A percentile compares a stretch with the other conserved stretches of the same genome.
phyloP scores from a whole-genome alignment of 23 tunicate species.

The Corella eumyota region DNA sequence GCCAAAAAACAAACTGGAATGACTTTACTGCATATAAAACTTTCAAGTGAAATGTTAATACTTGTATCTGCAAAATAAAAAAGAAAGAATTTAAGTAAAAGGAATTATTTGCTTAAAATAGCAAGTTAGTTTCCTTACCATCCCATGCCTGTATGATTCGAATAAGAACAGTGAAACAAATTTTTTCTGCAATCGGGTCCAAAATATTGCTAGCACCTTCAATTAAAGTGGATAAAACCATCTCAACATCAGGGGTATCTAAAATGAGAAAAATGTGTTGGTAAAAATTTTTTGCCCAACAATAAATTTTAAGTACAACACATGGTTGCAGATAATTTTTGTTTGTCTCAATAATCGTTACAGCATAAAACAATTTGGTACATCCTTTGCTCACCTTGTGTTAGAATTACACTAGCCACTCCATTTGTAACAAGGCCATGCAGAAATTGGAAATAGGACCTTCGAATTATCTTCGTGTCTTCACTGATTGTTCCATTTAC shows the following conservation, averaged over 20 bases:
- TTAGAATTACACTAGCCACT: conserved; percentile 53
- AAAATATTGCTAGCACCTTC: conserved; percentile 73
- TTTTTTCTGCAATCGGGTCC: conserved; percentile 60
- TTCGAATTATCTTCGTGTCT: conserved; percentile 41
- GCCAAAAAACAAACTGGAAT: conserved; percentile 87
- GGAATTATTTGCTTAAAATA: too few species aligned
- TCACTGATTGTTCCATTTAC: conserved; percentile 2
- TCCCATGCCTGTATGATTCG: conserved; percentile 67
- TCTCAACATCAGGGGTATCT: conserved; percentile 41
- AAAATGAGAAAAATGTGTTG: neutral
- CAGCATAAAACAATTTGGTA: neutral
- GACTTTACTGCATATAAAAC: conserved; percentile 17
- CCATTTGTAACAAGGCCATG: conserved; percentile 54
- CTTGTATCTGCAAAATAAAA: conserved; percentile 2
- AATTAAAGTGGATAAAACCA: conserved; percentile 60
- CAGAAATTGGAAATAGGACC: conserved; percentile 78
- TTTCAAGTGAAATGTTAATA: conserved; percentile 1
- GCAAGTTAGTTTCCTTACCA: too few species aligned
- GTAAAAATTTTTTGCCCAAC: neutral
- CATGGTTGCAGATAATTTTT: neutral
- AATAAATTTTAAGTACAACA: neutral
- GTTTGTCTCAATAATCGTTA: neutral
- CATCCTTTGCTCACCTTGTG: conserved; percentile 34
- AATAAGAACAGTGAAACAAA: conserved; percentile 40
- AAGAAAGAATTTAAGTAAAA: too few species aligned